Evolutionary conservation across 2,888 invertebrate genomes (phyloP), one percentile per base, ranked within the genome.

Genomic region (Stenolophus ochropezus): DNA sequence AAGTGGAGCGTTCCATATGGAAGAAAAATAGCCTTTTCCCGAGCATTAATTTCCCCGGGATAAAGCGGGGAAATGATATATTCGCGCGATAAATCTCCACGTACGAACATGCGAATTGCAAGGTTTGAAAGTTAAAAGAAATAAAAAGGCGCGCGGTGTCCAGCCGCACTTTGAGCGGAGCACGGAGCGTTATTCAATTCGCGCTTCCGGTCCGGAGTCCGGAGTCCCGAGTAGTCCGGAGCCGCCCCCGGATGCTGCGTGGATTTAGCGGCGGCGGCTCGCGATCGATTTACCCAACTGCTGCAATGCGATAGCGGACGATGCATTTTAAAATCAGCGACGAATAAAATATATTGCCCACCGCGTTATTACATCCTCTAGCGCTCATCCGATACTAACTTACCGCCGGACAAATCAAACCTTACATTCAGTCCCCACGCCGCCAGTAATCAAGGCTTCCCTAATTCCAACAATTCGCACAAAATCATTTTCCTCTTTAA

Each of bases 231-330:
- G 21, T 11, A 18, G 49, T 18, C 47, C 42, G 71, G 18, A 33
- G 16, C 33, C 71, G 18, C 6, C 73, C 53, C 75, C 75, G 75
- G 75, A 75, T 75, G 53, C 75, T 75, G 75, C 75, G 75, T 75
- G 75, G 75, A 75, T 75, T 75, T 75, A 51, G 75, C 53, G 73
- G 73, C 47, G 33, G 33, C 42, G 71, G 71, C 27, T 14, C 25
- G 20, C 80, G 73, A 80, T 80, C 80, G 80, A 80, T 80, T 80
- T 73, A 80, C 69, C 80, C 71, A 51, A 71, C 80, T 80, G 80
- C 80, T 80, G 80, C 80, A 80, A 56, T 80, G 80, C 80, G 80
- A 80, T 80, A 80, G 80, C 80, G 65, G 47, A 80, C 71, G 80
- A 80, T 80, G 80, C 80, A 80, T 80, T 80, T 80, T 80, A 80